Evolutionary conservation across 2,888 invertebrate species (phyloP).

Genomic region (Iselma pallidipennis): DNA sequence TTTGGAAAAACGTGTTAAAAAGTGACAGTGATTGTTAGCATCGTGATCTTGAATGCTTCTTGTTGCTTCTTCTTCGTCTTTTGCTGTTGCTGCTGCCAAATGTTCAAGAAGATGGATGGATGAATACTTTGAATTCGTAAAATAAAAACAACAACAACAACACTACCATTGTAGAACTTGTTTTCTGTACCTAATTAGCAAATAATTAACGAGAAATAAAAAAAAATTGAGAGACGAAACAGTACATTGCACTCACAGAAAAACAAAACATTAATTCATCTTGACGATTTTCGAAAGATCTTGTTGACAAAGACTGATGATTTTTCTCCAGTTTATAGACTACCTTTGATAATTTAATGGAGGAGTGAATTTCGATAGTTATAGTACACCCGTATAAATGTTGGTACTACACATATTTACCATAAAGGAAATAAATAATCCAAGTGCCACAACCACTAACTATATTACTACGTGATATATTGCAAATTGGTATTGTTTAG

Average conservation of each 20-base stretch:
- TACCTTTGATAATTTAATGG: no score
- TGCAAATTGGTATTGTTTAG: constrained; percentile 16
- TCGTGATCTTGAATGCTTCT: constrained; percentile 10
- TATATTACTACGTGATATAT: constrained; percentile 12
- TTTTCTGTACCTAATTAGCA: neutral
- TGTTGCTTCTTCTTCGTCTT: neutral
- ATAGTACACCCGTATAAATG: neutral
- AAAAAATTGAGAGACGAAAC: neutral
- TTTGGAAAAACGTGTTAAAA: constrained; percentile 9
- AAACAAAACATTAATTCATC: neutral
- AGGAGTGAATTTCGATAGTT: neutral
- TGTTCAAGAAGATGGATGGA: neutral
- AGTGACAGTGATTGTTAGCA: constrained; percentile 23
- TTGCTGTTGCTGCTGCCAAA: neutral
- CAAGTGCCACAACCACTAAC: neutral
- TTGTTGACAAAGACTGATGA: no score
- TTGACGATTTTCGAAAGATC: neutral
- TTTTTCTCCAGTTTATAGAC: no score
- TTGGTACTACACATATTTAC: neutral
- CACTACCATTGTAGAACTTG: neutral
- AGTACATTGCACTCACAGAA: neutral
- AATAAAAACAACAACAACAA: neutral
- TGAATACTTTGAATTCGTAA: neutral
- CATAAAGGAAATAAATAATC: neutral
- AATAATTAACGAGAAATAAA: neutral